Evolutionary conservation across 2,888 invertebrate species (phyloP).

Genomic region (Agapetus fuscipes): DNA sequence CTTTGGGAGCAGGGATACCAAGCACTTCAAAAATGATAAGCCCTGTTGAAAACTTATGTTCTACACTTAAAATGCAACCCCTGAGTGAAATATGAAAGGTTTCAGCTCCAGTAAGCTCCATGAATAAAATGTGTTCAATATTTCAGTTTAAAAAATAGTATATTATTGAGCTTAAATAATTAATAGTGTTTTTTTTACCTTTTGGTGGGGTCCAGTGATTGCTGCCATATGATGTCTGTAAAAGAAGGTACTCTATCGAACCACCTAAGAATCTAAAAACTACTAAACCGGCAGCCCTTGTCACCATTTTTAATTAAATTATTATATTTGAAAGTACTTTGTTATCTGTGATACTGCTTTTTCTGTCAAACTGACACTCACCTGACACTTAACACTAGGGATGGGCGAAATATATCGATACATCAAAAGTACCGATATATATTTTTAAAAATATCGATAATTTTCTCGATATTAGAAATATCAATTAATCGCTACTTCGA

Average conservation of each 20-base stretch:
- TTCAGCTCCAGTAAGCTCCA: not conserved
- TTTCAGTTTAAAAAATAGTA: not conserved
- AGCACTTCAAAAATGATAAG: not conserved
- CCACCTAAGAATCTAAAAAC: conserved; percentile 60
- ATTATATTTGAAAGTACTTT: too few relatives aligned
- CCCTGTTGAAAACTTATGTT: not conserved
- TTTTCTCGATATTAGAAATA: too few relatives aligned
- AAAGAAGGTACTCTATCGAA: conserved; percentile 64
- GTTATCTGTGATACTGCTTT: too few relatives aligned
- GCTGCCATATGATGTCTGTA: conserved; percentile 79
- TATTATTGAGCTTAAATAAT: conserved; percentile 8
- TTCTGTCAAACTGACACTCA: too few relatives aligned
- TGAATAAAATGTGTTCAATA: not conserved
- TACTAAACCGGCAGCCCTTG: conserved; percentile 74
- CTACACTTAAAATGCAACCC: too few relatives aligned
- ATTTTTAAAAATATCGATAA: too few relatives aligned
- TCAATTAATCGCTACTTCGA: too few relatives aligned
- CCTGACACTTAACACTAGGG: too few relatives aligned
- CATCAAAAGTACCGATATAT: too few relatives aligned
- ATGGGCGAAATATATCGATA: too few relatives aligned
- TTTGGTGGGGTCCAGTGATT: conserved; percentile 95
- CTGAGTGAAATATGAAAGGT: not conserved
- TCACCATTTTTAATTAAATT: conserved; percentile 23
- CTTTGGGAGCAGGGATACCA: too few relatives aligned
- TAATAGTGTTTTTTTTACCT: conserved; percentile 44